Percentiles rank a stretch among this genome's conserved stretches.
Conservation (phyloP, 2,113 vertebrate genomes). For the Heterotis niloticus region DNA sequence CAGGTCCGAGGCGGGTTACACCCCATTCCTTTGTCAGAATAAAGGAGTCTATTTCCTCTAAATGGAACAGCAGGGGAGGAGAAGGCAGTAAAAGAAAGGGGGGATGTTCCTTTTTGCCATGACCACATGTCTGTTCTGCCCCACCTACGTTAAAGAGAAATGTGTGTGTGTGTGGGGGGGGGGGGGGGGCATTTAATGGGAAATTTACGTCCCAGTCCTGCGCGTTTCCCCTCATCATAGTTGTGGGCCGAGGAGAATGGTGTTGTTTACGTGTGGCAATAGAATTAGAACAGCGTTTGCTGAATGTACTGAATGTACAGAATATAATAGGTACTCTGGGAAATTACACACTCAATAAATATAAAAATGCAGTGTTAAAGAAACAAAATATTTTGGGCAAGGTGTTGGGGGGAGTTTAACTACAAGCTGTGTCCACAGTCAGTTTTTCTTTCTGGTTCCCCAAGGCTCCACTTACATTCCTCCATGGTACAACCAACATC, state of each 20-base stretch:
- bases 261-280: too few relatives aligned
- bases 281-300: too few relatives aligned
- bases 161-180: not conserved
- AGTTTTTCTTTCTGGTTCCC: not conserved
- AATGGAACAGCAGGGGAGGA: not conserved
- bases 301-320: too few relatives aligned
- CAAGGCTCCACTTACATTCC: too few relatives aligned
- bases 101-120: not conserved
- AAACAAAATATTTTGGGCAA: constrained; percentile 4
- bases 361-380: not conserved
- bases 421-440: constrained; percentile 8
- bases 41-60: not conserved
- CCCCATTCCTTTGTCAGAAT: not conserved
- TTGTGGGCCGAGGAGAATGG: too few relatives aligned
- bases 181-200: not conserved
- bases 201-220: not conserved
- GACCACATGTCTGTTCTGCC: constrained; percentile 4
- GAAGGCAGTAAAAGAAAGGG: not conserved
- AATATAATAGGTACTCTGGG: too few relatives aligned
- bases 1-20: constrained; percentile 22
- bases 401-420: constrained; percentile 4
- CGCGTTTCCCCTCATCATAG: too few relatives aligned
- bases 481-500: not conserved
- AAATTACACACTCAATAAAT: too few relatives aligned
- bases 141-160: not conserved